Evolutionary conservation across 2,113 vertebrate species (phyloP), one percentile per base, ranked within the genome.

Genomic region (Marmota flaviventris): DNA sequence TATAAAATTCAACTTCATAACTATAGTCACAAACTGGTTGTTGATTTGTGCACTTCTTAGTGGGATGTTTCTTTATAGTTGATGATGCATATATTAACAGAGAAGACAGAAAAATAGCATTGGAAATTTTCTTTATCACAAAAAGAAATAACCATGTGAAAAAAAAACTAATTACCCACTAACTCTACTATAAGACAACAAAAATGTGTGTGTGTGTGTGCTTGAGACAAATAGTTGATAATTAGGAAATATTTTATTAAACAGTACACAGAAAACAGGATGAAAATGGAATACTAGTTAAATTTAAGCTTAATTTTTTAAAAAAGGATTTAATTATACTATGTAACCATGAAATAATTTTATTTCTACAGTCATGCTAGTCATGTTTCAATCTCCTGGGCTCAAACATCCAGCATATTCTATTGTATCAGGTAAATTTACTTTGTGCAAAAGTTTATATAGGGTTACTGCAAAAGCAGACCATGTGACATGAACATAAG

Each of bases 221-320:
- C n/a, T 17, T 75, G 17, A 42, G 25, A 78, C 8, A 29, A 14
- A 24, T 24, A n/a, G 42, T 39, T 79, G 14, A 37, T 77, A 65
- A 45, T 65, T 82, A 72, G 56, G 39, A 37, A 84, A 67, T 70
- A 84, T 37, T 90, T 56, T 87, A 83, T 48, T 83, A 75, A 91
- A 85, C 72, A 5, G 32, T 67, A 58, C 1, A 86, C 0, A 79
- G 7, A 25, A 8, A 78, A 25, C 1, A 84, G 53, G 92, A 72
- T 51, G 3, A 70, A 87, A 90, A 3, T 85, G 29, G 20, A 75
- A 72, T 8, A 37, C 2, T 37, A 93, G 9, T 39, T 75, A 76
- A 48, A 84, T 70, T 84, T 81, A 81, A 39, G 0, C 2, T 88
- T 70, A 37, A 12, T 92, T 58, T 61, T 63, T 27, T 51, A 3